Evolutionary conservation across 2,888 invertebrate species (phyloP), one percentile per base, ranked within the genome.

Genomic region (Diplazon laetatorius): DNA sequence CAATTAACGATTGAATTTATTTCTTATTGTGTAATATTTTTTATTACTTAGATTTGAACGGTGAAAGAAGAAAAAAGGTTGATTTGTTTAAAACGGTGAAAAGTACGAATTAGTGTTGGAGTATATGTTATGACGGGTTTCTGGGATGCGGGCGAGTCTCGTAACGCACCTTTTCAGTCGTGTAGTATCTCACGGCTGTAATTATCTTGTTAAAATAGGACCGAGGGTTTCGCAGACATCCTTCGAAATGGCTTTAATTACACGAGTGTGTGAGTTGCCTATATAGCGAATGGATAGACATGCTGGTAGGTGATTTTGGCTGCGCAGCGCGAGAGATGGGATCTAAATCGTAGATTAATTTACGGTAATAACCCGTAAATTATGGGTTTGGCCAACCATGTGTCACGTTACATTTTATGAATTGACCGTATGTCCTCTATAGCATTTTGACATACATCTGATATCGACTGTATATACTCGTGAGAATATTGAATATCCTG

Each of bases 181-280:
- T 6, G 16, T n/a, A 20, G 50, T 37, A 42, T 55, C 16, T 37
- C 42, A 52, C 59, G 57, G 14, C 74, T 86, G 81, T 83, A 84
- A 85, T 87, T 84, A 87, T 83, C 84, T 83, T 84, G 87, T 87
- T 84, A 83, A 85, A 84, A 83, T 83, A 69, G 46, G 60, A 42
- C 71, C 48, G 57, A 62, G 39, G 37, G 39, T 50, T 42, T 44
- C 52, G 46, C 25, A 20, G 25, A 69, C 63, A 65, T 52, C 12
- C 22, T 55, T 50, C 22, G 25, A 50, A 57, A 65, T 35, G 14
- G 14, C 18, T 65, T 59, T 65, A 59, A 73, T 73, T 73, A 60
- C 39, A 52, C 30, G 52, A 6, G 44, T 25, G 25, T 39, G 18
- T 37, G 37, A 2, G 55, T 55, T 20, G 10, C 37, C 18, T 4